Percentiles rank a stretch among this genome's conserved stretches.
These are phyloP conservation scores for Bufotes viridis DNA, from an alignment of 2,797 vertebrate genomes.

Conservation along the genomic window DNA sequence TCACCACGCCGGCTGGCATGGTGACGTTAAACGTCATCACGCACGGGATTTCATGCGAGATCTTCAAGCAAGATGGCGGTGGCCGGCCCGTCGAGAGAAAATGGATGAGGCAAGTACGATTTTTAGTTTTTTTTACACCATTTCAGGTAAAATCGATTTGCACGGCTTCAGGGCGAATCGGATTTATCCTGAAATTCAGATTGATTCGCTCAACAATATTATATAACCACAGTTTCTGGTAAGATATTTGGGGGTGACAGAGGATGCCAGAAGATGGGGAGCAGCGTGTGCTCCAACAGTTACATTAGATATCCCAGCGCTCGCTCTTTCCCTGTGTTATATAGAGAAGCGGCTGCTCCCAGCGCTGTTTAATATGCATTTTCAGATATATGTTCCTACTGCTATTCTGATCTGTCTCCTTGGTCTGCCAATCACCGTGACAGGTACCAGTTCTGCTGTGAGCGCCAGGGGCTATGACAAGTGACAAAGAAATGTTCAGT, in stretches of 20 bases:
- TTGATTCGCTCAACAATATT: too few relatives aligned
- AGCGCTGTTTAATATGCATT: slow-evolving; percentile 56
- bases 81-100: too few relatives aligned
- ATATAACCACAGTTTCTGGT: too few relatives aligned
- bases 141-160: too few relatives aligned
- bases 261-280: not conserved
- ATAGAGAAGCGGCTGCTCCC: not conserved
- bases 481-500: slow-evolving; percentile 82
- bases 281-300: not conserved
- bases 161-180: too few relatives aligned
- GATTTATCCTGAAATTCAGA: too few relatives aligned
- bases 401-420: slow-evolving; percentile 70
- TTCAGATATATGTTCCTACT: slow-evolving; percentile 65
- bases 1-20: too few relatives aligned
- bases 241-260: not conserved
- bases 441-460: slow-evolving; percentile 78
- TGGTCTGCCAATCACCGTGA: slow-evolving; percentile 77
- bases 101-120: too few relatives aligned
- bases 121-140: too few relatives aligned
- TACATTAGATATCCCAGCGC: not conserved
- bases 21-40: too few relatives aligned
- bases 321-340: not conserved
- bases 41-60: too few relatives aligned
- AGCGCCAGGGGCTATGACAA: slow-evolving; percentile 81
- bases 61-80: too few relatives aligned